These are phyloP conservation scores for Drosophila erecta DNA, from an alignment of 1,140 invertebrate genomes.

Conservation along the genomic window DNA sequence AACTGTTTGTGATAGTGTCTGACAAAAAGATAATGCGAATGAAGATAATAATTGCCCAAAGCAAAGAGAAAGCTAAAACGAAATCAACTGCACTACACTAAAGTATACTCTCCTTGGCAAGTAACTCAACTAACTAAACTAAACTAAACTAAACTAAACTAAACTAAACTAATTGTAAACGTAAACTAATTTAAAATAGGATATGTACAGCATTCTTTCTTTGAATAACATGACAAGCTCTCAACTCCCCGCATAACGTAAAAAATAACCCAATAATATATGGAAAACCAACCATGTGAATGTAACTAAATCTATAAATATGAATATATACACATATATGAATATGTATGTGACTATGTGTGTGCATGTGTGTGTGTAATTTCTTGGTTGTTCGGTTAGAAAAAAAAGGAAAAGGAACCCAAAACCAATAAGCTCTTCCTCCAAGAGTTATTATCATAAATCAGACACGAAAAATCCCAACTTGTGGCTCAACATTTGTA, in stretches of 20 bases:
- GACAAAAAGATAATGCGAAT: slow-evolving; percentile 75
- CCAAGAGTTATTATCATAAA: slow-evolving; percentile 27
- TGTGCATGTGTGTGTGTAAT: slow-evolving; percentile 43
- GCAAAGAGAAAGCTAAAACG: slow-evolving; percentile 40
- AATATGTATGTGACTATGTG: slow-evolving; percentile 32
- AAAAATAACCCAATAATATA: slow-evolving; percentile 22
- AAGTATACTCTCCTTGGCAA: slow-evolving; percentile 70
- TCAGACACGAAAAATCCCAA: slow-evolving; percentile 20
- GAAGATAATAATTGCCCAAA: slow-evolving; percentile 71
- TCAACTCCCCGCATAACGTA: slow-evolving; percentile 35
- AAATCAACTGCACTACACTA: slow-evolving; percentile 55
- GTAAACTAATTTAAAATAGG: slow-evolving; percentile 15
- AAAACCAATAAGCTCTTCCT: slow-evolving; percentile 8
- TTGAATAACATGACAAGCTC: slow-evolving; percentile 12
- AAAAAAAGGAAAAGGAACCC: slow-evolving; percentile 10
- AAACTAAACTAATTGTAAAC: slow-evolving; percentile 29
- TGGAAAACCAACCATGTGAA: slow-evolving; percentile 25
- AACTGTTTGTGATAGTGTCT: slow-evolving; percentile 84
- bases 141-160: slow-evolving; percentile 8
- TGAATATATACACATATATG: slow-evolving; percentile 11
- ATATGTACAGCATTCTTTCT: slow-evolving; percentile 30
- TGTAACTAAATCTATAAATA: slow-evolving; percentile 31
- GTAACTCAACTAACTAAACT: slow-evolving; percentile 25
- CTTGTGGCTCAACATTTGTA: slow-evolving; percentile 41
- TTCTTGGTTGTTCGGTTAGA: slow-evolving; percentile 7